A percentile compares a stretch with the other conserved stretches of the same genome.
These are phyloP conservation scores for Agelastica alni DNA, from an alignment of 2,888 invertebrate species.

Conservation along the genomic window DNA sequence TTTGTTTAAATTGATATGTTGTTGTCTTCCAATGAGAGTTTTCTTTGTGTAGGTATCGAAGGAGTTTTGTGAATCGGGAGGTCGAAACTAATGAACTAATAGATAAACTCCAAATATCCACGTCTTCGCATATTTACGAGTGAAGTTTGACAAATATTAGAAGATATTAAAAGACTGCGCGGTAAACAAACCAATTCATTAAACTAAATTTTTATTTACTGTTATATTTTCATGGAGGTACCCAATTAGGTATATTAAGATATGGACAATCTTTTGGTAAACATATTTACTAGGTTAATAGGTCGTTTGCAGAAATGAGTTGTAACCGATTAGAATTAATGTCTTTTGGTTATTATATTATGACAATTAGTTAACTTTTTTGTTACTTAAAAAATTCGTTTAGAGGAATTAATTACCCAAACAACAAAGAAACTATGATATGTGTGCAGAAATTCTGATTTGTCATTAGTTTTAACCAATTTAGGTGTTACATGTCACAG, in stretches of 20 bases:
- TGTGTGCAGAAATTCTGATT: too few species aligned
- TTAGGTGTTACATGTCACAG: too few species aligned
- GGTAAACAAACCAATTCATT: constrained; percentile 32
- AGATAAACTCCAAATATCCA: constrained; percentile 16
- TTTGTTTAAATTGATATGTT: too few species aligned
- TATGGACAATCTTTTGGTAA: neutral
- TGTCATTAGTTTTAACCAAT: too few species aligned
- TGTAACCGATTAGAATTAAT: too few species aligned
- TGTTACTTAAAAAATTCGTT: too few species aligned
- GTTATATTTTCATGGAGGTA: constrained; percentile 26
- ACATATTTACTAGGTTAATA: constrained; percentile 1
- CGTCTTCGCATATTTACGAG: constrained; percentile 20
- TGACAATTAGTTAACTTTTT: too few species aligned
- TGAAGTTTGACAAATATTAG: constrained; percentile 24
- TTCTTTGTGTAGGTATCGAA: neutral
- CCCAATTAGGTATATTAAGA: constrained; percentile 17
- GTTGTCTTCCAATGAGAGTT: neutral
- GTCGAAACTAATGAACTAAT: constrained; percentile 23
- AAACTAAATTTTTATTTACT: constrained; percentile 29
- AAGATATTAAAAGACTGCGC: constrained; percentile 14
- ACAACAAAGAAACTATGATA: too few species aligned
- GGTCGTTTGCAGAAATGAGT: neutral
- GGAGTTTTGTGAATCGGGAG: neutral
- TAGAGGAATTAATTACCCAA: too few species aligned
- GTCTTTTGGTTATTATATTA: too few species aligned